Conservation (phyloP, 2,113 vertebrate species). For the Thamnaconus septentrionalis region DNA sequence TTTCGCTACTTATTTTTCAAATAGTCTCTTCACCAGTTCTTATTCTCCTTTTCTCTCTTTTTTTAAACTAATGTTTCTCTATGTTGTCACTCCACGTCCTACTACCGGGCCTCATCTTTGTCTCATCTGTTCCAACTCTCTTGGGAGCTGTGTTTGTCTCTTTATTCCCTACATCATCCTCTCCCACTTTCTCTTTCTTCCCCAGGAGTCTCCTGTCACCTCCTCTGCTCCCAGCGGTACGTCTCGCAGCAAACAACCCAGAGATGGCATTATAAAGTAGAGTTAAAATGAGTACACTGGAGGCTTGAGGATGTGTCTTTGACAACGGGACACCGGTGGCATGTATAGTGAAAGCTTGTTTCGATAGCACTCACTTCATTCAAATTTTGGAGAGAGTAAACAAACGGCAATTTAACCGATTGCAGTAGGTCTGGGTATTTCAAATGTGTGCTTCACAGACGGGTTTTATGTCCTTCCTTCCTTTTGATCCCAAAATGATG, state of each 20-base stretch:
- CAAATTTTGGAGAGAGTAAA: no score
- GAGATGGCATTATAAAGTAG: slow-evolving; percentile 41
- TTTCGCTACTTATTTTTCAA: slow-evolving; percentile 37
- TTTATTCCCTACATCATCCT: slow-evolving; percentile 50
- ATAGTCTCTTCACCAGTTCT: slow-evolving; percentile 8
- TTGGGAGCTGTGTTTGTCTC: slow-evolving; percentile 60
- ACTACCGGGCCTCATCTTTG: slow-evolving; percentile 52
- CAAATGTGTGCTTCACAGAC: no score
- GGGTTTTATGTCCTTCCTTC: no score
- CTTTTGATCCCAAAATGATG: no score
- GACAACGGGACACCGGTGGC: slow-evolving; percentile 21
- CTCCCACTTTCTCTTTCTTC: slow-evolving; percentile 46
- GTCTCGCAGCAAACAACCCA: slow-evolving; percentile 54
- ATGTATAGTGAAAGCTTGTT: neutral
- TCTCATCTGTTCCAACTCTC: slow-evolving; percentile 61
- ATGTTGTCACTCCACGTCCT: slow-evolving; percentile 55
- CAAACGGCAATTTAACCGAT: no score
- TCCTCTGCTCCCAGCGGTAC: slow-evolving; percentile 53
- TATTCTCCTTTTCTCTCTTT: slow-evolving; percentile 27
- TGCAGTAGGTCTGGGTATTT: no score
- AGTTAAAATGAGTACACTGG: slow-evolving; percentile 36
- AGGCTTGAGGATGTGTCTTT: slow-evolving; percentile 25
- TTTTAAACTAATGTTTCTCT: slow-evolving; percentile 52
- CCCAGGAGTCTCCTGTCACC: slow-evolving; percentile 67
- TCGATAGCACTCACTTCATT: no score